Percentiles rank a stretch among this genome's conserved stretches.
phyloP scores from a whole-genome alignment of 2,888 invertebrate genomes.

The Coenonympha glycerion region DNA sequence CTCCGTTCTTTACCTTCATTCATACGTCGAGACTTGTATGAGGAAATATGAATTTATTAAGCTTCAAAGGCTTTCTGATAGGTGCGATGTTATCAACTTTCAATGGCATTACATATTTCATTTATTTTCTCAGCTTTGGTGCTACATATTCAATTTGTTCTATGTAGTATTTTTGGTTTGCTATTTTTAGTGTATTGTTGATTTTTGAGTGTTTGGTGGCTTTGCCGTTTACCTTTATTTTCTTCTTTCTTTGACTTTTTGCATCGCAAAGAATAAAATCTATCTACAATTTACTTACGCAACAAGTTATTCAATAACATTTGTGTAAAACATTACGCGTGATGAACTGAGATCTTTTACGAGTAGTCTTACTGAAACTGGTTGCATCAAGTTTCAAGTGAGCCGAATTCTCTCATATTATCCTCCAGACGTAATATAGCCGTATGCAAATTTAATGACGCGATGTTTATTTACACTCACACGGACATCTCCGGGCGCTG shows the following conservation, averaged over 20 bases:
- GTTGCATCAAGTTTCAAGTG: constrained; percentile 42
- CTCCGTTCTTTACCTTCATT: constrained; percentile 2
- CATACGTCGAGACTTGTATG: not conserved
- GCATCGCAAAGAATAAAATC: too few species aligned
- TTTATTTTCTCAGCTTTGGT: not conserved
- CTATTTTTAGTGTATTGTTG: not conserved
- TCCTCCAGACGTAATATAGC: constrained; percentile 54
- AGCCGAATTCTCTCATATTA: constrained; percentile 42
- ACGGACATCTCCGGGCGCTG: constrained; percentile 38
- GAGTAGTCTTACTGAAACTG: constrained; percentile 41
- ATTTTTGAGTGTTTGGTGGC: not conserved
- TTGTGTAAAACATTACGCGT: not conserved
- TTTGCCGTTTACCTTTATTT: not conserved
- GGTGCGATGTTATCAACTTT: not conserved
- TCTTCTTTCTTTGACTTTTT: not conserved
- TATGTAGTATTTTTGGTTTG: not conserved
- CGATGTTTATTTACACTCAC: constrained; percentile 50
- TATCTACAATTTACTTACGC: too few species aligned
- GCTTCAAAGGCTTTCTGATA: not conserved
- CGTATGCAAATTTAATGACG: constrained; percentile 59
- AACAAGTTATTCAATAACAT: too few species aligned
- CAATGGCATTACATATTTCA: not conserved
- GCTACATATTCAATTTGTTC: not conserved
- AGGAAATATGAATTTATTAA: constrained; percentile 6
- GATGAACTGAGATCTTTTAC: not conserved